Percentiles rank a stretch among this genome's conserved stretches.
Conservation (phyloP, 2,888 invertebrate genomes). For the Lymantria dispar region DNA sequence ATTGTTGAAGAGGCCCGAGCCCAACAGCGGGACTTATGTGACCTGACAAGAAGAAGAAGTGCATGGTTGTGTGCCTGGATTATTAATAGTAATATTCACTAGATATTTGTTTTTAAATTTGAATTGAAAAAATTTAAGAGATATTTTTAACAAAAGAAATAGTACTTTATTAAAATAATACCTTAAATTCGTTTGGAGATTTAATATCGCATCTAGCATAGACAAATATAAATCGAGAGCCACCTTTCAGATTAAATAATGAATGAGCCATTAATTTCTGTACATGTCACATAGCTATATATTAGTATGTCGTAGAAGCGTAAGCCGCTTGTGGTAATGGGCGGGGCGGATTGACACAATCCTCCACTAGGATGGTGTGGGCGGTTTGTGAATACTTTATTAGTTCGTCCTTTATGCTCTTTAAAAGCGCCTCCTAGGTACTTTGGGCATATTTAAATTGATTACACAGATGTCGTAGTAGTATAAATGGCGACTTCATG, state of each 20-base stretch:
- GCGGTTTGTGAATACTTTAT: slow-evolving; percentile 74
- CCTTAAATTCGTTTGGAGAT: no score
- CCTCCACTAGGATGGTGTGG: slow-evolving; percentile 70
- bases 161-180: no score
- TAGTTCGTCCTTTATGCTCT: slow-evolving; percentile 53
- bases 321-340: slow-evolving; percentile 65
- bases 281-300: slow-evolving; percentile 18
- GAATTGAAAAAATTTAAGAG: no score
- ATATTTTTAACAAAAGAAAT: no score
- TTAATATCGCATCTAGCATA: neutral
- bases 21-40: no score
- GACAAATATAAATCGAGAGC: neutral
- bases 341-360: slow-evolving; percentile 58
- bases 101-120: no score
- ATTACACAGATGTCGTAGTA: no score
- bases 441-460: slow-evolving; percentile 8
- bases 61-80: no score
- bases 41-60: no score
- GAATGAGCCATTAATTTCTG: slow-evolving; percentile 29
- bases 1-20: no score
- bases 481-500: no score
- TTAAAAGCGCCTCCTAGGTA: slow-evolving; percentile 10
- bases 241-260: slow-evolving; percentile 8
- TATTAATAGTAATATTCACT: no score
- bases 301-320: slow-evolving; percentile 28